Evolutionary conservation across 2,113 vertebrate species (phyloP).

Genomic region (Phoenicopterus ruber): DNA sequence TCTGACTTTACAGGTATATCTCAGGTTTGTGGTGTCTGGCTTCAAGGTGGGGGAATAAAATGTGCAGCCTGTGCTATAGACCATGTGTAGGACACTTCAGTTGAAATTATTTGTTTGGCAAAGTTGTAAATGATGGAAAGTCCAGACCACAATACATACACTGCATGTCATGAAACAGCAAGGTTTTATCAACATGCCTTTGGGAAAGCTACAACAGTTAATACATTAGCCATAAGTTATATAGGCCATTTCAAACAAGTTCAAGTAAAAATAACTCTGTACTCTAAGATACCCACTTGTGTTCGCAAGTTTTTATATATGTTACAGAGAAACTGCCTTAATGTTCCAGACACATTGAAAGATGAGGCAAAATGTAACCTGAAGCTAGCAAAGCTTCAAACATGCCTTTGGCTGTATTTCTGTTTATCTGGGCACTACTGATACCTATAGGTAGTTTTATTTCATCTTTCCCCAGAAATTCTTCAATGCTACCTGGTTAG

Average conservation of each 20-base stretch:
- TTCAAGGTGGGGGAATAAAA: background rate
- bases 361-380: background rate
- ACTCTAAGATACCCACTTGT: background rate
- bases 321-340: background rate
- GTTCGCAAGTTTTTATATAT: constrained; percentile 1
- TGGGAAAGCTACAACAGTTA: background rate
- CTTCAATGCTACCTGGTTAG: background rate
- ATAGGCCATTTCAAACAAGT: constrained; percentile 12
- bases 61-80: background rate
- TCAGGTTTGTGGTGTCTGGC: background rate
- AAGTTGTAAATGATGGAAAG: background rate
- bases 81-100: background rate
- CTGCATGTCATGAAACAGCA: background rate
- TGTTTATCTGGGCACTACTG: background rate
- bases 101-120: background rate
- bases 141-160: accelerated
- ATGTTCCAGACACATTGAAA: background rate
- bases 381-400: background rate
- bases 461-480: background rate
- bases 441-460: background rate
- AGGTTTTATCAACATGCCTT: background rate
- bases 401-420: background rate
- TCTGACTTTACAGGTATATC: background rate
- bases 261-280: constrained; percentile 40
- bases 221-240: background rate